Evolutionary conservation across 2,113 vertebrate species (phyloP).

Genomic region (Gadus macrocephalus): DNA sequence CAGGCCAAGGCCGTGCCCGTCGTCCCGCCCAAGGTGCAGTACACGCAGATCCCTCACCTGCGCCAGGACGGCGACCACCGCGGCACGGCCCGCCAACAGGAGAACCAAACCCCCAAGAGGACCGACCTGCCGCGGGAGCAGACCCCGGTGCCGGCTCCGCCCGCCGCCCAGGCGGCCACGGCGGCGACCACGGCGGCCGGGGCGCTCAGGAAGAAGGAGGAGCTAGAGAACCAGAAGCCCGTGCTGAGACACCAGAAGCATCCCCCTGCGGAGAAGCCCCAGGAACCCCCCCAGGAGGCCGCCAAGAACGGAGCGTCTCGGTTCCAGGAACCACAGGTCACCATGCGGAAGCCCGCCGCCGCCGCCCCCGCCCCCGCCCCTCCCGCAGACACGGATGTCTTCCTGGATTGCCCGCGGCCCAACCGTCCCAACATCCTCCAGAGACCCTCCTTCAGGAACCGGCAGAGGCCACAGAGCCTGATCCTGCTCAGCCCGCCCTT

Average conservation of each 20-base stretch:
- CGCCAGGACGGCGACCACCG: slow-evolving; percentile 65
- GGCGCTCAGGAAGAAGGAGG: slow-evolving; percentile 55
- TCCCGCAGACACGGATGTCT: slow-evolving; percentile 78
- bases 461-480: slow-evolving; percentile 94
- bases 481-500: slow-evolving; percentile 95
- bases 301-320: slow-evolving; percentile 49
- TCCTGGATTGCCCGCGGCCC: slow-evolving; percentile 82
- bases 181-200: too few species aligned
- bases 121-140: too few species aligned
- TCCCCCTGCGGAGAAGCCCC: slow-evolving; percentile 43
- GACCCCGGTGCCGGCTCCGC: too few species aligned
- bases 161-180: too few species aligned
- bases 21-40: slow-evolving; percentile 90
- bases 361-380: too few species aligned
- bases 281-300: slow-evolving; percentile 42
- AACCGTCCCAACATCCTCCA: slow-evolving; percentile 78
- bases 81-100: slow-evolving; percentile 59
- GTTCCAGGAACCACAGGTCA: slow-evolving; percentile 76
- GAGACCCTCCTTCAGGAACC: slow-evolving; percentile 86
- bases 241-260: slow-evolving; percentile 55
- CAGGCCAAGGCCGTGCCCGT: slow-evolving; percentile 93
- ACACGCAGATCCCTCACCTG: slow-evolving; percentile 88
- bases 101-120: slow-evolving; percentile 42
- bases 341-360: slow-evolving; percentile 74
- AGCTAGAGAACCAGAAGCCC: slow-evolving; percentile 75